These are phyloP conservation scores for Ormyrus pomaceus DNA, from an alignment of 2,888 invertebrate species.

Conservation along the genomic window DNA sequence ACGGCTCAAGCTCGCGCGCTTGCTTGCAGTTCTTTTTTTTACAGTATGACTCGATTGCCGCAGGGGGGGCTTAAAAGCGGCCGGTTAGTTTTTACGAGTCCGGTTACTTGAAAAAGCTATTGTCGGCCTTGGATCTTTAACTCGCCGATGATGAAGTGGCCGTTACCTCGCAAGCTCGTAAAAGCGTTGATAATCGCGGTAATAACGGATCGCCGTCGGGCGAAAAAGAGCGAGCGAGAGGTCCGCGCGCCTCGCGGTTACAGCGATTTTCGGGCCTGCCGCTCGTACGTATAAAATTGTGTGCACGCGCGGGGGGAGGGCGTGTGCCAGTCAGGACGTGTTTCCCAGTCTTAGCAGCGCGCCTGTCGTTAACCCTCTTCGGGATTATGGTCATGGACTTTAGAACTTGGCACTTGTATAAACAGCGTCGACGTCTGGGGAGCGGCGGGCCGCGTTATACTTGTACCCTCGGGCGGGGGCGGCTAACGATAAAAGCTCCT, in stretches of 20 bases:
- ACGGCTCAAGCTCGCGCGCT: not conserved
- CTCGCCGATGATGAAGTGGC: slow-evolving; percentile 54
- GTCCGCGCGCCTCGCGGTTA: slow-evolving; percentile 14
- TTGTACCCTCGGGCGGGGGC: not conserved
- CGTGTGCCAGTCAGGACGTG: not conserved
- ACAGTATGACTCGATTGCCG: slow-evolving; percentile 15
- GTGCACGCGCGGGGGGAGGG: not conserved
- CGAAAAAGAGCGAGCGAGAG: slow-evolving; percentile 29
- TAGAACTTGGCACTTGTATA: slow-evolving; percentile 59
- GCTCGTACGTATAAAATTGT: not conserved
- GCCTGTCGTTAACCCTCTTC: slow-evolving; percentile 23
- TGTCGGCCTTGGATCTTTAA: slow-evolving; percentile 40
- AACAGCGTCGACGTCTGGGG: slow-evolving; percentile 41
- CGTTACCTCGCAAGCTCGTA: slow-evolving; percentile 48
- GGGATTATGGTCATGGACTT: slow-evolving; percentile 64
- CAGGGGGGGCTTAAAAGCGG: not conserved
- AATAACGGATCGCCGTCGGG: slow-evolving; percentile 38
- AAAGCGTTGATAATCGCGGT: slow-evolving; percentile 35
- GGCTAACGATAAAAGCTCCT: slow-evolving; percentile 47
- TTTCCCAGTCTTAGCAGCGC: not conserved
- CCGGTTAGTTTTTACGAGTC: slow-evolving; percentile 44
- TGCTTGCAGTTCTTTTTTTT: not conserved
- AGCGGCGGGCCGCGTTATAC: slow-evolving; percentile 31
- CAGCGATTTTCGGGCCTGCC: slow-evolving; percentile 24
- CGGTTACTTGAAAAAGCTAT: slow-evolving; percentile 46